Evolutionary conservation across 2,888 invertebrate species (phyloP), one percentile per base, ranked within the genome.

Genomic region (Yponomeuta plumbellus): DNA sequence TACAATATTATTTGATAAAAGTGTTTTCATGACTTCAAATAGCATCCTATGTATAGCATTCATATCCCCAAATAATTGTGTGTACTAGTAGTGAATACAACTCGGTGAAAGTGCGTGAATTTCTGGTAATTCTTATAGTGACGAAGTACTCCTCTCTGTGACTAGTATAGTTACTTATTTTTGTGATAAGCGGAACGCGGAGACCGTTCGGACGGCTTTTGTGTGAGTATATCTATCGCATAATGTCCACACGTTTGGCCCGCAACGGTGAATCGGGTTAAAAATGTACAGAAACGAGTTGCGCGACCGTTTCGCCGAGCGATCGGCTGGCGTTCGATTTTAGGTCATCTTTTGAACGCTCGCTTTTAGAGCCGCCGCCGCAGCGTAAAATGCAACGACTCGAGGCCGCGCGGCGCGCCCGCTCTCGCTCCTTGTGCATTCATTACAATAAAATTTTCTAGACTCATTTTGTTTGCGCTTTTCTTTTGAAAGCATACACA

Each of bases 111-210:
- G 63, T 63, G 63, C 44, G 40, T 44, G 22, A 44, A 44, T 21
- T 63, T 3, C 6, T 10, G 11, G 20, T n/a, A 44, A 52, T 61
- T 63, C 63, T 63, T 21, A 40, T 20, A 63, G 88, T 89, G 90
- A 91, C 90, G 89, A 88, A 88, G 87, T 86, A 85, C 75, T 79
- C 80, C 83, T 81, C 85, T 81, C 84, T 74, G 84, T 89, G 88
- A 87, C 87, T 91, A 83, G 88, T 88, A 90, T 90, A 90, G 86
- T 90, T 91, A 90, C 90, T 89, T 91, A 91, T 90, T 91, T 91
- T 86, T 88, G 87, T 90, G 91, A 91, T 91, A 91, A 92, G 90
- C 88, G 84, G 81, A 83, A 84, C 83, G 89, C 87, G 90, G 86
- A 84, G 86, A 82, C 86, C 84, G 83, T 77, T 80, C 85, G 86